Conservation (phyloP, 2,888 invertebrate species). For the Rhyacophila evoluta region DNA sequence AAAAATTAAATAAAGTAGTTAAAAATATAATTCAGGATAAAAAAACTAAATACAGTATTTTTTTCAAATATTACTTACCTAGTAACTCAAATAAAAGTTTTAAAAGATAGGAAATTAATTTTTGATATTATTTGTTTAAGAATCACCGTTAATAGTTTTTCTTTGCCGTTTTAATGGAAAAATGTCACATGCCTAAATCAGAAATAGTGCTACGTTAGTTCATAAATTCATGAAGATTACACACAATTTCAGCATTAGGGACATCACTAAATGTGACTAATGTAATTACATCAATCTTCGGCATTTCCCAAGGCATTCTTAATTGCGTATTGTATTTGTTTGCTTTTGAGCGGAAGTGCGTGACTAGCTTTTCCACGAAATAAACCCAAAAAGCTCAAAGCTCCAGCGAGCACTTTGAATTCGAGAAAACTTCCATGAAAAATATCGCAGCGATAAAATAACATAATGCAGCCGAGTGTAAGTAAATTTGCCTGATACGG, state of each 20-base stretch:
- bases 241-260: slow-evolving; percentile 29
- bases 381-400: slow-evolving; percentile 14
- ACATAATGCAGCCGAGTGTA: not conserved
- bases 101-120: too few species aligned
- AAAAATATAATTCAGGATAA: too few species aligned
- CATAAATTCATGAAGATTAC: slow-evolving; percentile 22
- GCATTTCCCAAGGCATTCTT: slow-evolving; percentile 47
- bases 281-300: slow-evolving; percentile 50
- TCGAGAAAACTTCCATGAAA: not conserved
- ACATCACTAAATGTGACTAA: slow-evolving; percentile 48
- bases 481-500: not conserved
- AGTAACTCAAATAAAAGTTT: not conserved
- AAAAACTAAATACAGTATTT: too few species aligned
- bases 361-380: slow-evolving; percentile 54
- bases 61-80: too few species aligned
- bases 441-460: not conserved
- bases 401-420: slow-evolving; percentile 1
- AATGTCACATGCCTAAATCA: not conserved
- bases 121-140: not conserved
- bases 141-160: not conserved
- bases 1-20: too few species aligned
- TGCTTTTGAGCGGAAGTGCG: slow-evolving; percentile 59
- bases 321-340: slow-evolving; percentile 59
- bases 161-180: not conserved
- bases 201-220: slow-evolving; percentile 1